These are phyloP conservation scores for Phrynocephalus forsythii DNA, from an alignment of 2,797 vertebrate species.

Conservation along the genomic window DNA sequence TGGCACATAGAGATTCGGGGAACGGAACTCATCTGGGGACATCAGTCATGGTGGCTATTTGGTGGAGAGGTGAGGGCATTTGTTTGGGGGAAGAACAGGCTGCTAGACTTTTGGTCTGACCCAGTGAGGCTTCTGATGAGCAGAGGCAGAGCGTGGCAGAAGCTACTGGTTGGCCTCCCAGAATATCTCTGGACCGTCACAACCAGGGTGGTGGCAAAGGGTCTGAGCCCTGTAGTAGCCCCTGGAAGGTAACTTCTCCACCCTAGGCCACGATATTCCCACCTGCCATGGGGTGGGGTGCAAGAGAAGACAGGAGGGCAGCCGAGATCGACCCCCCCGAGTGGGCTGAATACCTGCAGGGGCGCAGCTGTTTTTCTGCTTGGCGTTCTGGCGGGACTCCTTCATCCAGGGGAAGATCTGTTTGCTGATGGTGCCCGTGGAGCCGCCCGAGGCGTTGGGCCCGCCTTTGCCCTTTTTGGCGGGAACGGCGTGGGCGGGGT, in stretches of 20 bases:
- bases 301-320: neutral
- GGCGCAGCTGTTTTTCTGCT: constrained; percentile 93
- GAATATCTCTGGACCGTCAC: neutral
- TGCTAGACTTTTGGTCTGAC: neutral
- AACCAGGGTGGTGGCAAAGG: no score
- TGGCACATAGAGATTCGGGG: no score
- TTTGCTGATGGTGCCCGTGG: constrained; percentile 90
- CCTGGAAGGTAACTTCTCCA: no score
- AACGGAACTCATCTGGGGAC: no score
- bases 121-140: no score
- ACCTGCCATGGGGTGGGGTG: neutral
- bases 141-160: neutral
- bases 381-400: constrained; percentile 94
- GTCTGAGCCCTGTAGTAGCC: neutral
- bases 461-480: constrained; percentile 91
- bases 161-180: neutral
- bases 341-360: constrained; percentile 85
- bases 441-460: constrained; percentile 79
- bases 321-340: neutral
- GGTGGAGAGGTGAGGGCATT: no score
- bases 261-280: no score
- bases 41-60: no score
- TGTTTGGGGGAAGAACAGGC: neutral
- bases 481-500: constrained; percentile 85
- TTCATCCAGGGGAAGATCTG: constrained; percentile 99